Evolutionary conservation across 64 coral and sea anemone genomes (phyloP).

Genomic region (Porites australiensis): DNA sequence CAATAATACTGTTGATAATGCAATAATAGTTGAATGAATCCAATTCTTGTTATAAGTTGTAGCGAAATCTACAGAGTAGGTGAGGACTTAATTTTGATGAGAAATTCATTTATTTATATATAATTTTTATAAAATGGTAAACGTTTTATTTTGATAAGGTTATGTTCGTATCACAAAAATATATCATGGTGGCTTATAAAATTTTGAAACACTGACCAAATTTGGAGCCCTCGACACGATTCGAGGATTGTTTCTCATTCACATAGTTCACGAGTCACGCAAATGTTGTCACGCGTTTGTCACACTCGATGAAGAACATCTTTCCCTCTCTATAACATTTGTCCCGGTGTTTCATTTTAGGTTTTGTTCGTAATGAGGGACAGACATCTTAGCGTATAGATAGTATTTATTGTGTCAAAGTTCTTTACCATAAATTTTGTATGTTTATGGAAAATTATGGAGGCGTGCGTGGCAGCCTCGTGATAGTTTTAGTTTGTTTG

Average conservation of each 20-base stretch:
- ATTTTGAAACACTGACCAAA: no score
- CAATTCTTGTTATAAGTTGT: background rate
- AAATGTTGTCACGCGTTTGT: background rate
- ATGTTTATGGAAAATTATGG: background rate
- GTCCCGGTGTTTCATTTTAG: background rate
- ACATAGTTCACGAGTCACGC: background rate
- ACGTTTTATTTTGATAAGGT: constrained; percentile 9
- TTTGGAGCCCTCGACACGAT: no score
- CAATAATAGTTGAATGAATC: no score
- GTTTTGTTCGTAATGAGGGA: background rate
- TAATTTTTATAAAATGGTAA: constrained; percentile 31
- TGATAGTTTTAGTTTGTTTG: background rate
- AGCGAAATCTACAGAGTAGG: background rate
- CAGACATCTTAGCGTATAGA: background rate
- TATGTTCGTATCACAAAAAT: background rate
- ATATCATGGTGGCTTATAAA: background rate
- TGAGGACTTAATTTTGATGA: background rate
- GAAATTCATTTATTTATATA: background rate
- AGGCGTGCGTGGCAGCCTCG: no score
- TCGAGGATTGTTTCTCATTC: no score
- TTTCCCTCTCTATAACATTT: background rate
- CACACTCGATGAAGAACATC: background rate
- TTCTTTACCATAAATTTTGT: background rate
- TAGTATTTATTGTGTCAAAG: background rate
- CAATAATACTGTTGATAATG: no score